Conservation (phyloP, 2,113 vertebrate species). For the Bufo gargarizans region DNA sequence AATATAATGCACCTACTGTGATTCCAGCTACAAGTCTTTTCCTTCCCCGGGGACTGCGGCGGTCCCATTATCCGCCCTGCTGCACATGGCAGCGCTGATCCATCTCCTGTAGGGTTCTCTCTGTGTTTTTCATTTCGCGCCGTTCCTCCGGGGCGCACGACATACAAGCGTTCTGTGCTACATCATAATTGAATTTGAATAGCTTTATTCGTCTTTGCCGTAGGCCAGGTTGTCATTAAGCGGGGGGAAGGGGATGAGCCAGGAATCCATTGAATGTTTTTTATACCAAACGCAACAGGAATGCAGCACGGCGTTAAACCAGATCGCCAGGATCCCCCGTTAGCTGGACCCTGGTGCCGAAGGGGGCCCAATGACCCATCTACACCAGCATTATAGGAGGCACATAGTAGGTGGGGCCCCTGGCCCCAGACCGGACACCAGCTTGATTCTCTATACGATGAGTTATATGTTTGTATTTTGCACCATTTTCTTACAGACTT, state of each 20-base stretch:
- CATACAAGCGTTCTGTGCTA: neutral
- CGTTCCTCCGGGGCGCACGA: neutral
- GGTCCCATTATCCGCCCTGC: neutral
- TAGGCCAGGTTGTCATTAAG: neutral
- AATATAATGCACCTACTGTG: no score
- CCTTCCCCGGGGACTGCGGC: neutral
- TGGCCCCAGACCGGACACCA: no score
- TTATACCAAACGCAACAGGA: neutral
- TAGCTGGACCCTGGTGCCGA: no score
- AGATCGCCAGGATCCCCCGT: no score
- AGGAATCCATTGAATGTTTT: neutral
- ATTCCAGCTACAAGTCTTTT: neutral
- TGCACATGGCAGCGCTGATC: neutral
- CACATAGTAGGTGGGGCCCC: no score
- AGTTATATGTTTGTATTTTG: no score
- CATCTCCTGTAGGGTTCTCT: neutral
- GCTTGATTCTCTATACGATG: no score
- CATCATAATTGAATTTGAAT: conserved; percentile 13
- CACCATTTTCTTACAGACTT: no score
- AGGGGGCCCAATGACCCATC: no score
- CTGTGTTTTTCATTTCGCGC: neutral
- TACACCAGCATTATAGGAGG: no score
- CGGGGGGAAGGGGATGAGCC: neutral
- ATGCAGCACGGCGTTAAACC: no score
- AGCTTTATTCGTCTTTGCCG: neutral